A percentile compares a stretch with the other conserved stretches of the same genome.
phyloP scores from a whole-genome alignment of 2,888 invertebrate genomes.

The Phrixothrix hirtus region DNA sequence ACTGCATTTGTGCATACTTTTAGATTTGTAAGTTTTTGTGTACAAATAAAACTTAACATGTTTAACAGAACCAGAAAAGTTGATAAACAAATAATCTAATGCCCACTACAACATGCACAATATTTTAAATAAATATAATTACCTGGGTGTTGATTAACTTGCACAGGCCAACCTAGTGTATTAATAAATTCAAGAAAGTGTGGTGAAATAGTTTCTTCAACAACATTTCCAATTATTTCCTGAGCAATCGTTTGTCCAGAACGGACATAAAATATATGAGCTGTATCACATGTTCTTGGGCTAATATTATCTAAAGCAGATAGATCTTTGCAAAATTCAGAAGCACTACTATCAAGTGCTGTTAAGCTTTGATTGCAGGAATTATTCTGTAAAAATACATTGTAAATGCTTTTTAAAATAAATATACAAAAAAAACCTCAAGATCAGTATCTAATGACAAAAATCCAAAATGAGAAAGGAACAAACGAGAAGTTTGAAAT shows the following conservation, averaged over 20 bases:
- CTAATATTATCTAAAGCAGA: constrained; percentile 84
- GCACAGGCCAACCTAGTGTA: constrained; percentile 88
- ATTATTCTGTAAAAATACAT: constrained; percentile 46
- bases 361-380: constrained; percentile 62
- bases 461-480: constrained; percentile 95
- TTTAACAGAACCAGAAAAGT: too few relatives aligned
- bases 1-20: too few relatives aligned
- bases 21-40: too few relatives aligned
- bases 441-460: constrained; percentile 64
- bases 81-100: too few relatives aligned
- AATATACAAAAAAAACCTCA: constrained; percentile 54
- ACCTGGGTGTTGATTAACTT: constrained; percentile 83
- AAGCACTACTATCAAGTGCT: constrained; percentile 70
- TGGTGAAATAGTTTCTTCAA: constrained; percentile 56
- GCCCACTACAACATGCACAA: too few relatives aligned
- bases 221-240: constrained; percentile 81
- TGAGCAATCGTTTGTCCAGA: constrained; percentile 77
- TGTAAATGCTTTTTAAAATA: too few relatives aligned
- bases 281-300: constrained; percentile 86
- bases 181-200: constrained; percentile 63
- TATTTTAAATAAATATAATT: constrained; percentile 10
- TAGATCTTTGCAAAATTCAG: constrained; percentile 79
- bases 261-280: constrained; percentile 92
- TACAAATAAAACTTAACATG: too few relatives aligned
- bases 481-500: constrained; percentile 93